These are phyloP conservation scores for Bujurquina vittata DNA, from an alignment of 2,113 vertebrate genomes.

Conservation along the genomic window DNA sequence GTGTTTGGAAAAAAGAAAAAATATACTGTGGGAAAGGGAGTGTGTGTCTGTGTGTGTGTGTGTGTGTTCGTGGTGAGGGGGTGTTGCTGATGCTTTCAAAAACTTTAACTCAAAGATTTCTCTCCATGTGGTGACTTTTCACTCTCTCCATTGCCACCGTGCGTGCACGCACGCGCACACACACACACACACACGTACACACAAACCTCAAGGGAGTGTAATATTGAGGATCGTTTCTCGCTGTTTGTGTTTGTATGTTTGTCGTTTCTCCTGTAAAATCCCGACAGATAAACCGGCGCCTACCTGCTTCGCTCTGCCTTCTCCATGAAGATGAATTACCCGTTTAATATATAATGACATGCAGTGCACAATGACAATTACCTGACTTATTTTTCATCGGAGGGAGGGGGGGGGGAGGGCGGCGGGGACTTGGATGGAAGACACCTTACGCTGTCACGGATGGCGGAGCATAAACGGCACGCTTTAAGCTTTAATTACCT, in stretches of 20 bases:
- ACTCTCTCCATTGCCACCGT: not conserved
- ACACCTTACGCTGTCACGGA: constrained; percentile 81
- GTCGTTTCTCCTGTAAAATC: constrained; percentile 52
- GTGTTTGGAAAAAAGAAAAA: constrained; percentile 69
- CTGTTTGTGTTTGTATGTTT: constrained; percentile 43
- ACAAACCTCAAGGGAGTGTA: not conserved
- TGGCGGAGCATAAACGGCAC: constrained; percentile 72
- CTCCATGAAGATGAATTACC: constrained; percentile 81
- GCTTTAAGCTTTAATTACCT: constrained; percentile 84
- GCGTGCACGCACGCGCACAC: not conserved
- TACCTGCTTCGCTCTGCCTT: constrained; percentile 74
- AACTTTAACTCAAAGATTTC: constrained; percentile 75
- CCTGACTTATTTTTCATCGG: constrained; percentile 83
- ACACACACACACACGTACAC: too few relatives aligned
- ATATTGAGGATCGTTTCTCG: constrained; percentile 33
- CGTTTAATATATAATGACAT: constrained; percentile 82
- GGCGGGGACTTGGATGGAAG: constrained; percentile 53
- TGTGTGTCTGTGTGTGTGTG: not conserved
- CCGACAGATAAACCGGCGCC: constrained; percentile 52
- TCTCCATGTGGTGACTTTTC: constrained; percentile 61
- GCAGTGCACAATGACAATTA: constrained; percentile 83
- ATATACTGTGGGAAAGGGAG: constrained; percentile 54
- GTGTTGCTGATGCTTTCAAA: constrained; percentile 60
- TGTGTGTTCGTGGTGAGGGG: not conserved
- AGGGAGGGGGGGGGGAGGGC: not conserved